Evolutionary conservation across 1,140 invertebrate genomes (phyloP), one percentile per base, ranked within the genome.

Genomic region (Drosophila gunungcola): DNA sequence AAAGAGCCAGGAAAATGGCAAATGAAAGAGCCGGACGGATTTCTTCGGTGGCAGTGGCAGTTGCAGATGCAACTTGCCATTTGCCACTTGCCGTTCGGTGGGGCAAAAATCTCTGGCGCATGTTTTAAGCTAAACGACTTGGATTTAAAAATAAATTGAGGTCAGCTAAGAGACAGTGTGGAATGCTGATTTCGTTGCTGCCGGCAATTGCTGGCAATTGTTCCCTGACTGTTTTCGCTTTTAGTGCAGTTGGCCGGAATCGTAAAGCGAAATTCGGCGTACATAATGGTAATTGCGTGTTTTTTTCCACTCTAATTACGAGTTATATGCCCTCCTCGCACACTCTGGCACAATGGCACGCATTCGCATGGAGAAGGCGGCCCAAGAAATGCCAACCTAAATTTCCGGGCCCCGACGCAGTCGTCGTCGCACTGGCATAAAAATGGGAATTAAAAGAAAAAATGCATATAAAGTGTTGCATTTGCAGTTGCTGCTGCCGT

Each of bases 391-490:
- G 79, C 67, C 76, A 88, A 88, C 83, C 83, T 83, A 88, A 83
- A 88, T 88, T 85, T 77, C 74, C 68, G 72, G 75, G 54, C 62
- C 67, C 5, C 25, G n/a, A 41, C 54, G 52, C 54, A 54, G 55
- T 74, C 58, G 52, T 69, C 60, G 53, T 56, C 36, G 46, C 36
- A 62, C 73, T 61, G 67, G 84, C 83, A 88, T 89, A 80, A 88
- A 88, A 88, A 89, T 77, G 67, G 72, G 74, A 88, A 89, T 88
- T 88, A 89, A 88, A 88, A 88, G 79, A 89, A 88, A 88, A 80
- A 88, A 77, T 88, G 84, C 83, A 88, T 88, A 88, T 88, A 88
- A 88, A 88, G 83, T 88, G 83, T 88, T 88, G 84, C 83, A 89
- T 88, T 88, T 88, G 84, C 78, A 57, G 65, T 80, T 49, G 60